Conservation (phyloP, 2,888 invertebrate species). For the Bursaphelenchus okinawaensis region DNA sequence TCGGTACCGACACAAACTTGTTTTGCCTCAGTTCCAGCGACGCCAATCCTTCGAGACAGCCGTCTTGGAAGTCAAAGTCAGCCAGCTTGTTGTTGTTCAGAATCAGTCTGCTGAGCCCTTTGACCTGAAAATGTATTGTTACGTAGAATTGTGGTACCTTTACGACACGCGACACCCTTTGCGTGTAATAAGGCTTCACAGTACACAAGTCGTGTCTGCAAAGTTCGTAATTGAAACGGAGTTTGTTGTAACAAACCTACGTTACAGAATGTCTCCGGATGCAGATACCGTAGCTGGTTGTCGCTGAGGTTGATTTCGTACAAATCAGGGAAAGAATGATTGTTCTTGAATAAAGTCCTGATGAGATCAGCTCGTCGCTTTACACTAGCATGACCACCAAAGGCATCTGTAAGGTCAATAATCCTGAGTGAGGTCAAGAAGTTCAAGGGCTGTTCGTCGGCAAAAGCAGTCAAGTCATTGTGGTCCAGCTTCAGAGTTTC, state of each 20-base stretch:
- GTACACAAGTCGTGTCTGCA: too few species aligned
- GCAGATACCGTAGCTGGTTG: conserved; percentile 25
- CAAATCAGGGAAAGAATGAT: conserved; percentile 27
- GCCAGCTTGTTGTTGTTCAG: conserved; percentile 31
- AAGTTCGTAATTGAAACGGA: too few species aligned
- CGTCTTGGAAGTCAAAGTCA: conserved; percentile 27
- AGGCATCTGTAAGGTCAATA: conserved; percentile 31
- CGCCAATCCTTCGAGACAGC: conserved; percentile 28
- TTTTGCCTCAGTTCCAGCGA: conserved; percentile 33
- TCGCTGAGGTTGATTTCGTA: conserved; percentile 27
- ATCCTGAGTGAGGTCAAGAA: conserved; percentile 25
- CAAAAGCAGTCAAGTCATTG: conserved; percentile 26
- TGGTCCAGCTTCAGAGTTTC: conserved; percentile 32
- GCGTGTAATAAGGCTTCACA: too few species aligned
- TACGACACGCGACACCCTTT: too few species aligned
- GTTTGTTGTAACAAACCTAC: too few species aligned
- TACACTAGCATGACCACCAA: conserved; percentile 16
- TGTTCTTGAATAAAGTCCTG: conserved; percentile 24
- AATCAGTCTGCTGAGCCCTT: conserved; percentile 29
- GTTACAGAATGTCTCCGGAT: conserved; percentile 34
- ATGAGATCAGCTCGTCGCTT: conserved; percentile 20
- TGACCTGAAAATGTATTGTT: too few species aligned
- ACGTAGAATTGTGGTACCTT: too few species aligned
- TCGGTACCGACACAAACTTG: conserved; percentile 27
- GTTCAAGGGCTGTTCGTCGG: conserved; percentile 15